Conservation (phyloP, 1,140 invertebrate species). For the Trigoniulus corallinus region DNA sequence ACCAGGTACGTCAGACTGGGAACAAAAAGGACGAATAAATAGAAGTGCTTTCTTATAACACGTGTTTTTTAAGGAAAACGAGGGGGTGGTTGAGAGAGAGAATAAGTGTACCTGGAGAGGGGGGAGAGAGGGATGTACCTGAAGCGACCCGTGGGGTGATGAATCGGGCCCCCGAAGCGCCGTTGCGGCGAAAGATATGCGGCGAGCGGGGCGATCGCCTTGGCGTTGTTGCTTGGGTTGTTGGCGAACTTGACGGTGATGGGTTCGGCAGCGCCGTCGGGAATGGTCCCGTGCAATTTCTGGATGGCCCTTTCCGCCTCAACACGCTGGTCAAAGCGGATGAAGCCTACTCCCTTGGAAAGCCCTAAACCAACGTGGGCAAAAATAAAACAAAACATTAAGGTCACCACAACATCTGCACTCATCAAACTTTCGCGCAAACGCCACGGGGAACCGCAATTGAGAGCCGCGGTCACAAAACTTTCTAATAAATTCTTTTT, state of each 20-base stretch:
- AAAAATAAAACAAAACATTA: conserved; percentile 1
- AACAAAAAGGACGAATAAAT: conserved; percentile 12
- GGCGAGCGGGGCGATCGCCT: conserved; percentile 74
- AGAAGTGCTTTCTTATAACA: conserved; percentile 1
- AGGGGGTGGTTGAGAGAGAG: conserved; percentile 1
- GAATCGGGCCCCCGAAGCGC: conserved; percentile 79
- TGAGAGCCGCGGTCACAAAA: too few species aligned
- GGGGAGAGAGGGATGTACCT: conserved; percentile 57
- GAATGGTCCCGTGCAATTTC: conserved; percentile 92
- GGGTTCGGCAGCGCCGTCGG: conserved; percentile 85
- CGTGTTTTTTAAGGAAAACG: neutral
- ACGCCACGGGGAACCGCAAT: too few species aligned
- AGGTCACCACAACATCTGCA: too few species aligned
- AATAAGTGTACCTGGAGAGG: conserved; percentile 35
- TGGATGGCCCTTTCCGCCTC: conserved; percentile 96
- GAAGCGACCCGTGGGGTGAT: conserved; percentile 78
- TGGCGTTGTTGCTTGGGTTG: conserved; percentile 84
- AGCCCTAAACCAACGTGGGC: conserved; percentile 43
- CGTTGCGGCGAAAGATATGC: conserved; percentile 58
- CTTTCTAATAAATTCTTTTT: too few species aligned
- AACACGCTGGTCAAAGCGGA: conserved; percentile 91
- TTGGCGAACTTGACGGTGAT: conserved; percentile 99
- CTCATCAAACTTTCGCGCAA: too few species aligned
- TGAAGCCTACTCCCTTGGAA: conserved; percentile 98
- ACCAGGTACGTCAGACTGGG: too few species aligned